Evolutionary conservation across 2,113 vertebrate species (phyloP).

Genomic region (Mesitornis unicolor): DNA sequence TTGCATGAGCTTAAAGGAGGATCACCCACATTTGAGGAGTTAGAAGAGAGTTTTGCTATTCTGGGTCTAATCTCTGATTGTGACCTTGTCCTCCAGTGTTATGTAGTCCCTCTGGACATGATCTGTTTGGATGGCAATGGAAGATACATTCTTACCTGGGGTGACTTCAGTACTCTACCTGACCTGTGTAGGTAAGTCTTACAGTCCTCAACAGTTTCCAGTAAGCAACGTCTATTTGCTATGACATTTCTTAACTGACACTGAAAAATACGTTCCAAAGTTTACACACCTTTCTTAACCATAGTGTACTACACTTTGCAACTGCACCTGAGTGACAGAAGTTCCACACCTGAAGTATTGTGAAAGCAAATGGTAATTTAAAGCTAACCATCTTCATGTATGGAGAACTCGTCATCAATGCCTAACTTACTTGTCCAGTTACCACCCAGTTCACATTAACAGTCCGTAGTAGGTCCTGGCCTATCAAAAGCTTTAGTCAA

Average conservation of each 20-base stretch:
- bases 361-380: background rate
- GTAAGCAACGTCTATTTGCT: background rate
- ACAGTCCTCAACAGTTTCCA: background rate
- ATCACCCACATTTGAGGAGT: background rate
- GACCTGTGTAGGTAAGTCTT: background rate
- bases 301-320: background rate
- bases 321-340: background rate
- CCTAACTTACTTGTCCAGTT: background rate
- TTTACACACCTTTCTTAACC: constrained; percentile 40
- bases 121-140: background rate
- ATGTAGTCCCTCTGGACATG: background rate
- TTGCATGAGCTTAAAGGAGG: background rate
- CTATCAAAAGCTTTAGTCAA: background rate
- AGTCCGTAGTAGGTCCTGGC: background rate
- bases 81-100: background rate
- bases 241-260: background rate
- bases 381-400: background rate
- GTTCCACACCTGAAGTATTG: background rate
- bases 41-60: background rate
- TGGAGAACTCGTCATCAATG: background rate
- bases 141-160: background rate
- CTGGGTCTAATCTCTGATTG: background rate
- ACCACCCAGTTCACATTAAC: background rate
- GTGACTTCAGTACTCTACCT: background rate
- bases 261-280: background rate